These are phyloP conservation scores for Salticus scenicus DNA, from an alignment of 2,888 invertebrate genomes.

Conservation along the genomic window DNA sequence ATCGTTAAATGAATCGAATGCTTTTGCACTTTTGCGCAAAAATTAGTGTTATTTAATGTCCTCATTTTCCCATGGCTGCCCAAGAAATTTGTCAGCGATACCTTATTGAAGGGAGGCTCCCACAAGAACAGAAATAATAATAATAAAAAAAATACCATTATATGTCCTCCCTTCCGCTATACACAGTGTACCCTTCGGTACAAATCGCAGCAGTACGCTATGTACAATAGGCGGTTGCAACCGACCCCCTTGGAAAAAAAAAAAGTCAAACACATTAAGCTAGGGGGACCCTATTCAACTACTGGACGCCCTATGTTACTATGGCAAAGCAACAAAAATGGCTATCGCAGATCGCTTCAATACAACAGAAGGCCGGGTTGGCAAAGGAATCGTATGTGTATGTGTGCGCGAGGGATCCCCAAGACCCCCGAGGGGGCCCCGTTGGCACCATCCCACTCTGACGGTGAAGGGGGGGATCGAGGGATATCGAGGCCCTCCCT, in stretches of 20 bases:
- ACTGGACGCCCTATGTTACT: slow-evolving; percentile 17
- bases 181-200: not conserved
- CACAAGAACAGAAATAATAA: not conserved
- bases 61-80: slow-evolving; percentile 7
- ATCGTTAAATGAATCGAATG: not conserved
- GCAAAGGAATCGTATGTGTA: slow-evolving; percentile 34
- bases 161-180: slow-evolving; percentile 6
- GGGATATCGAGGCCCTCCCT: not conserved
- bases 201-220: slow-evolving; percentile 29
- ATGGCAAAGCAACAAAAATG: slow-evolving; percentile 49
- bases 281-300: slow-evolving; percentile 25
- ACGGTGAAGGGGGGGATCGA: slow-evolving; percentile 4
- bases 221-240: slow-evolving; percentile 33
- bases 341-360: slow-evolving; percentile 35
- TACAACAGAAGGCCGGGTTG: slow-evolving; percentile 45
- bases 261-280: slow-evolving; percentile 42
- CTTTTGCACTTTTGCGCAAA: not conserved
- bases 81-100: slow-evolving; percentile 9
- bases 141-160: slow-evolving; percentile 3
- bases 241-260: slow-evolving; percentile 10
- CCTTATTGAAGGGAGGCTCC: not conserved
- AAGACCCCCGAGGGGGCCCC: slow-evolving; percentile 52
- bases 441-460: slow-evolving; percentile 56
- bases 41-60: not conserved
- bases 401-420: slow-evolving; percentile 19